Percentiles rank a stretch among this genome's conserved stretches.
Evolutionary conservation across 2,888 invertebrate species (phyloP).

Genomic region (Synanthedon vespiformis): DNA sequence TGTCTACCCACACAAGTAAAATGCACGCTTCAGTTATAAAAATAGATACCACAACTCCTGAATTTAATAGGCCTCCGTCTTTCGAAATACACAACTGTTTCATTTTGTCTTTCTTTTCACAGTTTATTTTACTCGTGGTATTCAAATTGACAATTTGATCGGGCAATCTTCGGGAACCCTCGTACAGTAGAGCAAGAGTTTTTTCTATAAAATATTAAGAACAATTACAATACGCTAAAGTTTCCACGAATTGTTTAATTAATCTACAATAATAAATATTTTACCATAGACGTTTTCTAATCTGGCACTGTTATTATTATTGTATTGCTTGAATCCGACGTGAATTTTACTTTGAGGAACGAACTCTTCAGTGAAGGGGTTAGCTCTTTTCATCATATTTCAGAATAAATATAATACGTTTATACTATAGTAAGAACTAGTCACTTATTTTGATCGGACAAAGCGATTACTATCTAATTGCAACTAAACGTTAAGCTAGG

Average conservation of each 20-base stretch:
- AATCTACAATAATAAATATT: too few species aligned
- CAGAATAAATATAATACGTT: not conserved
- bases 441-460: too few species aligned
- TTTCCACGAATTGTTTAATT: too few species aligned
- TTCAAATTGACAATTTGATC: conserved; percentile 10
- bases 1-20: too few species aligned
- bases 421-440: not conserved
- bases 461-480: too few species aligned
- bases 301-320: conserved; percentile 45
- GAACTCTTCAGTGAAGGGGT: conserved; percentile 52
- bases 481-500: not conserved
- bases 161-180: conserved; percentile 40
- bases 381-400: conserved; percentile 51
- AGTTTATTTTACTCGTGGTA: conserved; percentile 6
- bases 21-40: not conserved
- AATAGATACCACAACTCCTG: conserved; percentile 31
- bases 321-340: conserved; percentile 50
- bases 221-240: not conserved
- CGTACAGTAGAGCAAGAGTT: conserved; percentile 43
- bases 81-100: conserved; percentile 52
- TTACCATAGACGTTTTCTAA: conserved; percentile 54
- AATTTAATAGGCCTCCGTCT: conserved; percentile 39
- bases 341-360: conserved; percentile 57
- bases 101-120: conserved; percentile 32
- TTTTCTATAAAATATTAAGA: conserved; percentile 32